A percentile compares a stretch with the other conserved stretches of the same genome.
Conservation (phyloP, 1,140 invertebrate genomes). For the Eciton burchellii region DNA sequence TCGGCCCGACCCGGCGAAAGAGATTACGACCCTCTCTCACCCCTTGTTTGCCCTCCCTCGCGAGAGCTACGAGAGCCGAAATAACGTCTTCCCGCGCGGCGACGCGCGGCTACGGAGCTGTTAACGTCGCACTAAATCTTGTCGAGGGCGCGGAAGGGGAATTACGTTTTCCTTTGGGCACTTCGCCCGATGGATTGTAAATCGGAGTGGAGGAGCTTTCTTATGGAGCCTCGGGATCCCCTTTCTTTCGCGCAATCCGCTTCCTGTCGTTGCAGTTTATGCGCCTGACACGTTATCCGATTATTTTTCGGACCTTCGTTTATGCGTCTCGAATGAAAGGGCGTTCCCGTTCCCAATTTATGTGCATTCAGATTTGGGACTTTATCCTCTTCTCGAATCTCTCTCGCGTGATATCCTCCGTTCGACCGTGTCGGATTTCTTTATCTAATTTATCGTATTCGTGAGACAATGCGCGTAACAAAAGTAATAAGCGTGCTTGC, state of each 20-base stretch:
- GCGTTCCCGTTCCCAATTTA: not conserved
- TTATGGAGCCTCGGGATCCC: conserved; percentile 42
- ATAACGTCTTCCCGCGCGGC: conserved; percentile 64
- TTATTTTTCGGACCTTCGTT: conserved; percentile 23
- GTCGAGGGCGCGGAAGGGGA: conserved; percentile 55
- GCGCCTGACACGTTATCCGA: conserved; percentile 7
- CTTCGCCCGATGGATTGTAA: conserved; percentile 61
- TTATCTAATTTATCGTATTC: not conserved
- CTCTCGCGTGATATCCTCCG: not conserved
- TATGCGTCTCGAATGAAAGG: conserved; percentile 24
- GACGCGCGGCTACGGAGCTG: conserved; percentile 59
- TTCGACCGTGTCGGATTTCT: no score
- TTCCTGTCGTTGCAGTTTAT: conserved; percentile 49
- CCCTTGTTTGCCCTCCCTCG: conserved; percentile 68
- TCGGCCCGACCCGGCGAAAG: conserved; percentile 51
- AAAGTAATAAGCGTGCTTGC: no score
- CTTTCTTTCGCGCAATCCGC: conserved; percentile 49
- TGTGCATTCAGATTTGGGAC: not conserved
- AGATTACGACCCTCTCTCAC: conserved; percentile 69
- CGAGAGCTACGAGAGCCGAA: conserved; percentile 61
- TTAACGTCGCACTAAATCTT: conserved; percentile 62
- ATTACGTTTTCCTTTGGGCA: conserved; percentile 61
- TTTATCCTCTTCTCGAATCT: not conserved
- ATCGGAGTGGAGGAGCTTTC: conserved; percentile 52
- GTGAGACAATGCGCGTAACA: no score